These are phyloP conservation scores for Drosophila littoralis DNA, from an alignment of 1,140 invertebrate genomes.

Conservation along the genomic window DNA sequence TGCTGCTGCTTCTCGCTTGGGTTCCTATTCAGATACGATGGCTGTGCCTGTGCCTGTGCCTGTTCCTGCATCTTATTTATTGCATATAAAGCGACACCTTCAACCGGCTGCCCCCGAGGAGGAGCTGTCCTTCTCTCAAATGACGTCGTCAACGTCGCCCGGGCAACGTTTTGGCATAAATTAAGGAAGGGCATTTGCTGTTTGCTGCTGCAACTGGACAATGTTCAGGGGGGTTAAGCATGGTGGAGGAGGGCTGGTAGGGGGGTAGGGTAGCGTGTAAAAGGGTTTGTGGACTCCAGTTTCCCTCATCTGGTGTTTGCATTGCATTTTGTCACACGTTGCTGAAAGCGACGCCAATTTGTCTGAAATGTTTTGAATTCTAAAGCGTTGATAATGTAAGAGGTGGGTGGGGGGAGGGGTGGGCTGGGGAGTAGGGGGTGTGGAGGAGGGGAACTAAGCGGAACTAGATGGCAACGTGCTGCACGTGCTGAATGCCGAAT, in stretches of 20 bases:
- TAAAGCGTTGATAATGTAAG: conserved; percentile 47
- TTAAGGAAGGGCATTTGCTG: conserved; percentile 70
- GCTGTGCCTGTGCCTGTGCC: background rate
- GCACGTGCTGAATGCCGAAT: conserved; percentile 24
- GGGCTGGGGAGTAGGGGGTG: background rate
- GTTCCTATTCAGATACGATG: conserved; percentile 3
- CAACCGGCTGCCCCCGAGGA: conserved; percentile 13
- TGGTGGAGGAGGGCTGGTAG: background rate
- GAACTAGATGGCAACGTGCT: conserved; percentile 17
- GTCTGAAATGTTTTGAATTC: conserved; percentile 82
- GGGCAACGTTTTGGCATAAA: conserved; percentile 78
- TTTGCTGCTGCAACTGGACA: conserved; percentile 22
- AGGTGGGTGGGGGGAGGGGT: background rate
- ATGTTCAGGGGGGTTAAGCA: conserved; percentile 50
- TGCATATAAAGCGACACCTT: conserved; percentile 78
- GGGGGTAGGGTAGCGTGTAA: background rate
- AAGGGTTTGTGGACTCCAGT: background rate
- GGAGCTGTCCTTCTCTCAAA: conserved; percentile 35
- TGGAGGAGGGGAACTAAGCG: background rate
- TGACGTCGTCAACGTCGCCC: conserved; percentile 78
- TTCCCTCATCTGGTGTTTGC: conserved; percentile 51
- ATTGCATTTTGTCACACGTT: conserved; percentile 79
- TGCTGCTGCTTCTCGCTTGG: conserved; percentile 2
- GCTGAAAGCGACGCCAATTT: conserved; percentile 80
- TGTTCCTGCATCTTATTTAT: conserved; percentile 67